A percentile compares a stretch with the other conserved stretches of the same genome.
These are phyloP conservation scores for Sebastes alutus DNA, from an alignment of 2,797 vertebrate species.

Conservation along the genomic window DNA sequence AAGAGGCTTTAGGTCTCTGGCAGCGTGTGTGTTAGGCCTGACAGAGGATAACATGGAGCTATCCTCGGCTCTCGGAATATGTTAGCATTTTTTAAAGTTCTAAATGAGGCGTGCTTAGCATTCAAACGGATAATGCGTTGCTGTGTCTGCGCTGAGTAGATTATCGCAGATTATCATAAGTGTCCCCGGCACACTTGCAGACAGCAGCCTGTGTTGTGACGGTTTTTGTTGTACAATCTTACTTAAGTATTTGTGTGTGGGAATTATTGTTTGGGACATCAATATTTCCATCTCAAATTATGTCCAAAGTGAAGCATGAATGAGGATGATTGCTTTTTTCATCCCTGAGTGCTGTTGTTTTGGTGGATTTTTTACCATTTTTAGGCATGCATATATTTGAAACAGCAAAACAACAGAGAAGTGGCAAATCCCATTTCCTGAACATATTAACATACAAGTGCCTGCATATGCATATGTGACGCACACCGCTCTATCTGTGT, in stretches of 20 bases:
- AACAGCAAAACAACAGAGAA: constrained; percentile 31
- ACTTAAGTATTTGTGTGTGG: constrained; percentile 2
- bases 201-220: constrained; percentile 39
- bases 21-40: constrained; percentile 40
- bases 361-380: constrained; percentile 1
- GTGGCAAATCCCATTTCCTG: constrained; percentile 46
- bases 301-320: background rate
- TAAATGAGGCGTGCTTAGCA: constrained; percentile 63
- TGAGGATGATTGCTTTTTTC: background rate
- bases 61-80: constrained; percentile 59
- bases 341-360: background rate
- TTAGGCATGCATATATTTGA: constrained; percentile 4
- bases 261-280: constrained; percentile 15
- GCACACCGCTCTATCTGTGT: constrained; percentile 16
- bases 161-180: constrained; percentile 71
- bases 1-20: constrained; percentile 43
- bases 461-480: constrained; percentile 15
- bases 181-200: constrained; percentile 44
- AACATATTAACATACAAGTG: constrained; percentile 41
- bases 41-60: constrained; percentile 64
- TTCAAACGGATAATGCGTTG: constrained; percentile 64
- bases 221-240: constrained; percentile 14
- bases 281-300: constrained; percentile 10
- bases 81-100: constrained; percentile 70
- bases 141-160: constrained; percentile 64